phyloP scores from a whole-genome alignment of 1,140 invertebrate species.

The Manduca sexta region DNA sequence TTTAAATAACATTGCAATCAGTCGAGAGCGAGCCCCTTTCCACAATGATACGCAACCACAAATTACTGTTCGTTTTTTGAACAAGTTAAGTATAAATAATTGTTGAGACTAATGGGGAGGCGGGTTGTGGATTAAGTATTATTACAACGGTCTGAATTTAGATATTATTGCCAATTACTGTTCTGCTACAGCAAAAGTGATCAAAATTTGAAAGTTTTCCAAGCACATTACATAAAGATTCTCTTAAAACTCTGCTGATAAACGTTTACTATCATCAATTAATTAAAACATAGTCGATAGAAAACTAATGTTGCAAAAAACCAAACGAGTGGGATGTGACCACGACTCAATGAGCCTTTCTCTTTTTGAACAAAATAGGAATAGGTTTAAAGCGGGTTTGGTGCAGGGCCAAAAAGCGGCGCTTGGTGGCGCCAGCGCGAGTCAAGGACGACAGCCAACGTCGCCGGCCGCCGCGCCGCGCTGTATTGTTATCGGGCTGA shows the following conservation, averaged over 20 bases:
- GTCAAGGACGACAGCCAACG: constrained; percentile 46
- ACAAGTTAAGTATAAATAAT: no score
- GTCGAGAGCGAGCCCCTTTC: constrained; percentile 18
- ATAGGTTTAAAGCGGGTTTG: constrained; percentile 14
- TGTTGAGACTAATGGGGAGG: no score
- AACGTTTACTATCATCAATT: no score
- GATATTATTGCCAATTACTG: no score
- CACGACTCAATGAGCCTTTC: constrained; percentile 11
- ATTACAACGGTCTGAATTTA: no score
- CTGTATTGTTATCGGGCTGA: constrained; percentile 19
- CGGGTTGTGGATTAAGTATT: no score
- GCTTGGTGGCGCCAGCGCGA: constrained; percentile 36
- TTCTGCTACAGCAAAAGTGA: no score
- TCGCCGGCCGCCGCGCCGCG: constrained; percentile 1
- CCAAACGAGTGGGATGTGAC: not conserved
- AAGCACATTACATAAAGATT: no score
- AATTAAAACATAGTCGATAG: no score
- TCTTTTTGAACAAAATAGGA: constrained; percentile 20
- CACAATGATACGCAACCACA: constrained; percentile 30
- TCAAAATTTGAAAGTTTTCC: no score
- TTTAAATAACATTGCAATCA: constrained; percentile 20
- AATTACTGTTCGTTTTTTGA: constrained; percentile 16
- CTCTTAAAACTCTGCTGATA: no score
- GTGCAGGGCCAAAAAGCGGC: constrained; percentile 17
- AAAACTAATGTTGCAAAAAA: no score